These are phyloP conservation scores for Heliconius ismenius DNA, from an alignment of 2,888 invertebrate genomes.

Conservation along the genomic window DNA sequence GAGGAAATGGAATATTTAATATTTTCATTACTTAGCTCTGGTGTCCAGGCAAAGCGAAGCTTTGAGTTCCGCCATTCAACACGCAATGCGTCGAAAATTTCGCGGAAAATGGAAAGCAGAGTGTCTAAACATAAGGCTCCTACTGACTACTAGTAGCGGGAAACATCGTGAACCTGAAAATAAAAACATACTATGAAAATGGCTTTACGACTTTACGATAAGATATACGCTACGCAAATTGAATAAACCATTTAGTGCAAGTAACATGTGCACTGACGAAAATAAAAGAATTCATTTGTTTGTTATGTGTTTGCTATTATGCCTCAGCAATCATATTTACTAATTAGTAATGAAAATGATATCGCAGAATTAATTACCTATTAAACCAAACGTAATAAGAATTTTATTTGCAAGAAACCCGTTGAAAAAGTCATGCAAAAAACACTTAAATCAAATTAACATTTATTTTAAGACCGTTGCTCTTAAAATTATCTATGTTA, in stretches of 20 bases:
- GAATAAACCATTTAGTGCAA: conserved; percentile 16
- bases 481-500: conserved; percentile 28
- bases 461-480: conserved; percentile 26
- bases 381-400: conserved; percentile 19
- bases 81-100: too few species aligned
- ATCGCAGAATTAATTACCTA: conserved; percentile 12
- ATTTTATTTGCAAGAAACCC: conserved; percentile 20
- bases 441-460: conserved; percentile 22
- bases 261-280: not conserved
- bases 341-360: conserved; percentile 20
- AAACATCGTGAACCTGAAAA: too few species aligned
- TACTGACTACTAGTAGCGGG: too few species aligned
- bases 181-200: conserved; percentile 19
- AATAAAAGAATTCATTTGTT: not conserved
- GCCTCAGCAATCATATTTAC: not conserved
- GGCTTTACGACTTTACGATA: conserved; percentile 19
- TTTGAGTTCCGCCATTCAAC: too few species aligned
- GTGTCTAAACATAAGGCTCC: too few species aligned
- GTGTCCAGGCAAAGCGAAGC: too few species aligned
- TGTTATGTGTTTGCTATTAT: conserved; percentile 8
- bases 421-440: conserved; percentile 6
- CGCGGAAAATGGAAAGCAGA: too few species aligned
- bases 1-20: too few species aligned
- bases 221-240: conserved; percentile 4
- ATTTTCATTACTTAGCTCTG: too few species aligned